phyloP scores from a whole-genome alignment of 2,888 invertebrate genomes.

The Sarcophaga carnaria region DNA sequence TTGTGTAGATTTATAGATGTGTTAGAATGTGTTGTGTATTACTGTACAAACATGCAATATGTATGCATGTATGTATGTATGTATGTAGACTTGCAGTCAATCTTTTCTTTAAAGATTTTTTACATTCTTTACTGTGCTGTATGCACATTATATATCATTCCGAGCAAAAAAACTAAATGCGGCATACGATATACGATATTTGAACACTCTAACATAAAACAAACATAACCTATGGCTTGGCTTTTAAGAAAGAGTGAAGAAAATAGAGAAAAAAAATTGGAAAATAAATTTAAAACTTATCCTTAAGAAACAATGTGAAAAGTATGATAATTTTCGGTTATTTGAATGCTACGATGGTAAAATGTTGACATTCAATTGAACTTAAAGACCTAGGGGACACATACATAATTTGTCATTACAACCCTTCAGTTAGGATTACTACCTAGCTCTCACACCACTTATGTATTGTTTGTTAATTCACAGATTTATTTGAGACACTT shows the following conservation, averaged over 20 bases:
- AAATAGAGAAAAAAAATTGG: too few relatives aligned
- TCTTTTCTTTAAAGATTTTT: conserved; percentile 55
- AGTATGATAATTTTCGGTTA: neutral
- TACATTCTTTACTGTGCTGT: conserved; percentile 38
- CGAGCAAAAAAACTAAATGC: conserved; percentile 32
- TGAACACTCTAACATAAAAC: conserved; percentile 78
- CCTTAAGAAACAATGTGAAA: conserved; percentile 18
- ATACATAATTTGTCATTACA: too few relatives aligned
- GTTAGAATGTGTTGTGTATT: conserved; percentile 15
- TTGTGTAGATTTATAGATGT: conserved; percentile 24
- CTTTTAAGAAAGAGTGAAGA: conserved; percentile 54
- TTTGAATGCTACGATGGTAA: too few relatives aligned
- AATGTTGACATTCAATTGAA: too few relatives aligned
- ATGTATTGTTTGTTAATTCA: too few relatives aligned
- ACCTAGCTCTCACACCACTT: too few relatives aligned
- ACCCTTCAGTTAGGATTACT: too few relatives aligned
- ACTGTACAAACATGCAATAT: conserved; percentile 43
- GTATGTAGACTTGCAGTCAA: conserved; percentile 55
- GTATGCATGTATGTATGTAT: too few relatives aligned
- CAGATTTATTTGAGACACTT: too few relatives aligned
- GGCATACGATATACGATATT: conserved; percentile 69
- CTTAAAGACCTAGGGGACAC: too few relatives aligned
- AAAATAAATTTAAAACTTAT: conserved; percentile 31
- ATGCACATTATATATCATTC: conserved; percentile 65
- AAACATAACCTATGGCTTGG: conserved; percentile 78